Base-by-base conservation (phyloP, 2,888 invertebrate species). In the Caenorhabditis sp. region DNA sequence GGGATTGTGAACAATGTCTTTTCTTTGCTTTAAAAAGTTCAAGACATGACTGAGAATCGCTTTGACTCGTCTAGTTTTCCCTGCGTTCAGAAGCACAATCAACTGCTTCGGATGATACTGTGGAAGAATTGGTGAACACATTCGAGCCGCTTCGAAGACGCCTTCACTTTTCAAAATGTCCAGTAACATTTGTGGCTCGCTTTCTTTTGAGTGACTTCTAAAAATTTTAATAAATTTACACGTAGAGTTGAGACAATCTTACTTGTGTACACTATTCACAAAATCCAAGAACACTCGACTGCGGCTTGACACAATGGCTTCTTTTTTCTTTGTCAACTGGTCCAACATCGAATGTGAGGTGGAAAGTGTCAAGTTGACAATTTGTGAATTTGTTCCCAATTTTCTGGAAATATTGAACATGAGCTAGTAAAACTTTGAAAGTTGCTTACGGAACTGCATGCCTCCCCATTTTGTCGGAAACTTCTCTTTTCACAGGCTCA, bases 41-140 rank as follows among this genome's bases (percentile, higher is more conserved):
- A 98, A 95, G 62, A 99, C 92, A 92, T 99, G 98, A 0, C 95
- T 94, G 45, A 99, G 92, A 80, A 99, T 99, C 0, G 98, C 98
- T 89, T 98, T 97, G 0, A 99, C 99, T 93, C 98, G 95, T 87
- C 95, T 92, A 83, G 96, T 96, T 91, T 96, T 97, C 2, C 99
- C 99, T 61, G 96, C 97, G 91, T 98, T 98, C 27, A 99, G 92
- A 39, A 99, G 91, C 89, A 99, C 99, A 94, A 99, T 97, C 35
- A 99, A 91, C 88, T 98, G 98, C 88, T 97, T 97, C 0, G 99
- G 99, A 91, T 99, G 99, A 90, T 99, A 99, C 88, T 99, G 99
- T 0, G 99, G 99, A 73, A 99, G 91, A 43, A 98, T 96, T 0
- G 98, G 98, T 86, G 96, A 98, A 9, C 97, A 96, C 89, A 97